Evolutionary conservation across 1,140 invertebrate genomes (phyloP).

Genomic region (Araneus ventricosus): DNA sequence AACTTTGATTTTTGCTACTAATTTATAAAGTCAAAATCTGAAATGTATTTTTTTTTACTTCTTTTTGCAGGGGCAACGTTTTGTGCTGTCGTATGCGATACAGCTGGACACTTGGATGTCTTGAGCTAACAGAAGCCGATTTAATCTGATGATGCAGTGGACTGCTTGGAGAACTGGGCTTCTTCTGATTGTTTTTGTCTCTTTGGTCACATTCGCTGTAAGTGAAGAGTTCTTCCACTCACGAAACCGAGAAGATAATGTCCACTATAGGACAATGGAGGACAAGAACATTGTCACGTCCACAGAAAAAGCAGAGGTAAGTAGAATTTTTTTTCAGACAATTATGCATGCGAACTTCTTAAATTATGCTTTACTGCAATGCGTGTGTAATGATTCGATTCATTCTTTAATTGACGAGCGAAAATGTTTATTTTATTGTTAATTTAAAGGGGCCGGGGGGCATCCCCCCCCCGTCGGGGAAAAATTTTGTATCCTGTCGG

Average conservation of each 20-base stretch:
- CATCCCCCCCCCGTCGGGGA: too few species aligned
- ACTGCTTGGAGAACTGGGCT: slow-evolving; percentile 16
- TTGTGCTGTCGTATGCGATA: not conserved
- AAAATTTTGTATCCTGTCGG: too few species aligned
- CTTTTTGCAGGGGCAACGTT: slow-evolving; percentile 2
- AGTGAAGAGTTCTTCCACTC: slow-evolving; percentile 70
- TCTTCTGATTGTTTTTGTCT: slow-evolving; percentile 28
- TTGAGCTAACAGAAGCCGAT: not conserved
- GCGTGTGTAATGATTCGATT: too few species aligned
- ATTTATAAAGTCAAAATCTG: too few species aligned
- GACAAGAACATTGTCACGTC: slow-evolving; percentile 73
- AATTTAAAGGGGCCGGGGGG: too few species aligned
- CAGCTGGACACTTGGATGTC: slow-evolving; percentile 54
- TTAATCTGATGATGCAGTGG: slow-evolving; percentile 54
- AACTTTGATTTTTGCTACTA: too few species aligned
- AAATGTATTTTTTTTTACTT: not conserved
- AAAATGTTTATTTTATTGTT: too few species aligned
- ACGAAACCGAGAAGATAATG: slow-evolving; percentile 64
- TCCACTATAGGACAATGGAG: slow-evolving; percentile 65
- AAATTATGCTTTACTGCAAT: not conserved
- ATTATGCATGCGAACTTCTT: not conserved
- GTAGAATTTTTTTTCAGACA: not conserved
- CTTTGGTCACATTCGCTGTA: slow-evolving; percentile 14
- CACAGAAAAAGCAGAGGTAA: slow-evolving; percentile 72
- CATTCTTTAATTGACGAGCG: too few species aligned